These are phyloP conservation scores for Ginglymostoma cirratum DNA, from an alignment of 2,113 vertebrate species.

Conservation along the genomic window DNA sequence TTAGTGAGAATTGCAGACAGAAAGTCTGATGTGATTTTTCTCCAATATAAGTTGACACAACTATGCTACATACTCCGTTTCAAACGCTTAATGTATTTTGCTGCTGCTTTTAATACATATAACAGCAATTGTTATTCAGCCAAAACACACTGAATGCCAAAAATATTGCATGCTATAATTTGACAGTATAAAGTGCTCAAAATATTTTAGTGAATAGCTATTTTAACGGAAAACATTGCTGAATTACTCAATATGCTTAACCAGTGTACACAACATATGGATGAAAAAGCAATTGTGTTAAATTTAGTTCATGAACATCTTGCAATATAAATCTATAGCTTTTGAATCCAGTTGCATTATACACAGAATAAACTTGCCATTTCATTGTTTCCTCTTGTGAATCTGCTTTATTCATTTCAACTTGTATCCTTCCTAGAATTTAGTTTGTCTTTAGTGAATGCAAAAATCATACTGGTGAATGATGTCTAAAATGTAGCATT, in stretches of 20 bases:
- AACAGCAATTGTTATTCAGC: not conserved
- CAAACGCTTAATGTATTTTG: not conserved
- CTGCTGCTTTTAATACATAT: conserved; percentile 17
- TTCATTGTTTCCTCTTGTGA: not conserved
- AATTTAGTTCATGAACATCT: not conserved
- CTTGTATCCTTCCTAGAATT: not conserved
- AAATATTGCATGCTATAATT: not conserved
- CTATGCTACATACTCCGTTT: not conserved
- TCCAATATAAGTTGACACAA: not conserved
- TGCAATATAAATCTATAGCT: not conserved
- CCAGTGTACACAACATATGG: no score
- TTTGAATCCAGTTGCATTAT: not conserved
- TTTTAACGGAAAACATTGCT: not conserved
- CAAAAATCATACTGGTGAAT: not conserved
- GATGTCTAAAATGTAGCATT: not conserved
- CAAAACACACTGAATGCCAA: not conserved
- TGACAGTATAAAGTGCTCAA: not conserved
- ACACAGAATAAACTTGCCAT: not conserved
- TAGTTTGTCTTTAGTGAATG: not conserved
- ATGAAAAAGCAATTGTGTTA: not conserved
- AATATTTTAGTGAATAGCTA: not conserved
- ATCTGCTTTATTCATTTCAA: conserved; percentile 19
- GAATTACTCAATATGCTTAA: not conserved
- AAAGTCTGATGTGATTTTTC: not conserved
- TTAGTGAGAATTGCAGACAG: conserved; percentile 24